Evolutionary conservation across 2,888 invertebrate species (phyloP).

Genomic region (Sycophila texana): DNA sequence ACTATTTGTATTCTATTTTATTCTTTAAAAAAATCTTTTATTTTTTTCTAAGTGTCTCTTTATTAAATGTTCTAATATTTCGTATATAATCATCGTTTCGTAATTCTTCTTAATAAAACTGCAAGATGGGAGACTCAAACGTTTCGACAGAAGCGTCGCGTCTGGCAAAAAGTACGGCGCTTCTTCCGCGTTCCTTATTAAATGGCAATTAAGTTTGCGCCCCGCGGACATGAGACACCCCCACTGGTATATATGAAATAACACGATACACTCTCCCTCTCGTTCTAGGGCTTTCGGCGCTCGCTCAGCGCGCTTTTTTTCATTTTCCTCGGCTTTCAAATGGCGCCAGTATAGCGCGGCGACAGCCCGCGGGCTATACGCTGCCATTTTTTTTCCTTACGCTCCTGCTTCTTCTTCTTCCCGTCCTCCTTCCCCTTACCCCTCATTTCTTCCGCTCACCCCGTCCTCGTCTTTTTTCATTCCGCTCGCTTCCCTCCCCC

Average conservation of each 20-base stretch:
- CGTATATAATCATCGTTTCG: no score
- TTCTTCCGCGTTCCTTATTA: slow-evolving; percentile 13
- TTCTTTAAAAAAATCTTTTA: no score
- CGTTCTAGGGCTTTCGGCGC: neutral
- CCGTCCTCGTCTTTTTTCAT: neutral
- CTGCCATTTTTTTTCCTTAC: slow-evolving; percentile 24
- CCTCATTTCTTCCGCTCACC: neutral
- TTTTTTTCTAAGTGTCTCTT: no score
- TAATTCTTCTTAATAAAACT: no score
- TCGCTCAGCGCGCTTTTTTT: neutral
- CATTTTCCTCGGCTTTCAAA: slow-evolving; percentile 38
- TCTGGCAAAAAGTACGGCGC: neutral
- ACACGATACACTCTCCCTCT: slow-evolving; percentile 11
- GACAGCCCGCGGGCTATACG: slow-evolving; percentile 17
- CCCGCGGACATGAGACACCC: neutral
- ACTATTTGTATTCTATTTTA: no score
- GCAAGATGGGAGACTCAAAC: neutral
- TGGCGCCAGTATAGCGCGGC: neutral
- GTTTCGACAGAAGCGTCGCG: neutral
- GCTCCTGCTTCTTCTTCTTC: neutral
- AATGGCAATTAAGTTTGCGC: slow-evolving; percentile 19
- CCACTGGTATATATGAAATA: slow-evolving; percentile 15
- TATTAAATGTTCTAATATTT: no score
- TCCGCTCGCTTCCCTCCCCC: neutral
- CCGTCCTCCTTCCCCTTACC: neutral